A percentile compares a stretch with the other conserved stretches of the same genome.
Evolutionary conservation across 2,888 invertebrate species (phyloP).

Genomic region (Luperina nickerlii): DNA sequence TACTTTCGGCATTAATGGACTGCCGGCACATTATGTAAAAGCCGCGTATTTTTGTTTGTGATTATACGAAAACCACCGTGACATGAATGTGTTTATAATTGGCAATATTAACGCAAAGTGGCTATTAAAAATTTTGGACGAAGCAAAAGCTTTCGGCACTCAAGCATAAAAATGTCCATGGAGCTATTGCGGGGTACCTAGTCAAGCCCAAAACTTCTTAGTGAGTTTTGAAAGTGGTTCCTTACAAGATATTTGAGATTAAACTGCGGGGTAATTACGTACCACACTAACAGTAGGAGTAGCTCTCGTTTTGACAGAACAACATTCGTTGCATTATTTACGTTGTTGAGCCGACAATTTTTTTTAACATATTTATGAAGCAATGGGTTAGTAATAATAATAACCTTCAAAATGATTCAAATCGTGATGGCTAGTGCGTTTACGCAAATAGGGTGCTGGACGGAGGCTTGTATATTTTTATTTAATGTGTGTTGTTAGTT

Average conservation of each 20-base stretch:
- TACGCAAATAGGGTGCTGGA: no score
- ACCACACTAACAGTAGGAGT: no score
- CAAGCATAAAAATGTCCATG: background rate
- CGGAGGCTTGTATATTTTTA: background rate
- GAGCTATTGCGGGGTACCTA: background rate
- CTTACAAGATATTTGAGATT: background rate
- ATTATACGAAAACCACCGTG: background rate
- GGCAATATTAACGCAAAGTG: background rate
- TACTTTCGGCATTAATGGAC: background rate
- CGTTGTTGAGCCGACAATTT: no score
- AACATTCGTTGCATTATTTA: no score
- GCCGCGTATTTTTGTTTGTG: background rate
- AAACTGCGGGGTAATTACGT: no score
- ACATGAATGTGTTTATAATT: background rate
- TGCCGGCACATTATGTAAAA: background rate
- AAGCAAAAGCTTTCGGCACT: background rate
- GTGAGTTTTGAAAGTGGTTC: background rate
- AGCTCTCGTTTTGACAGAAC: no score
- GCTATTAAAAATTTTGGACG: background rate
- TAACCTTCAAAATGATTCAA: no score
- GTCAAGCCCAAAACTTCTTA: background rate
- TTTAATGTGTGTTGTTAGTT: background rate
- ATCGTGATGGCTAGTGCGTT: no score
- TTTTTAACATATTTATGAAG: no score
- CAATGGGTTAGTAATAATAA: no score